These are phyloP conservation scores for Myotis findleyi DNA, from an alignment of 2,797 vertebrate species.

Conservation along the genomic window DNA sequence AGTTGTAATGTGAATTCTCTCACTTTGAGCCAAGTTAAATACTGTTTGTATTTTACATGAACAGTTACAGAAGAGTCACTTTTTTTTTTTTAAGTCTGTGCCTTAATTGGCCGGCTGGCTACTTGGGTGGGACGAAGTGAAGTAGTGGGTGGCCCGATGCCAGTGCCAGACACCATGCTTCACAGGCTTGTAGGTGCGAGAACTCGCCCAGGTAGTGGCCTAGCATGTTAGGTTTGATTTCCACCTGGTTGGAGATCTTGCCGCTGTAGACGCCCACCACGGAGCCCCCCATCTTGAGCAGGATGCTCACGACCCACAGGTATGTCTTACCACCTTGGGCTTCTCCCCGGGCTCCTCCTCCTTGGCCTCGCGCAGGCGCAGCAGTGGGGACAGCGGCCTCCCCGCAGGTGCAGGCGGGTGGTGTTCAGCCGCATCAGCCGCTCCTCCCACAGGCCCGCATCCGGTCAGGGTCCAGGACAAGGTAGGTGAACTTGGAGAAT, in stretches of 20 bases:
- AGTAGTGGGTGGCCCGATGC: not conserved
- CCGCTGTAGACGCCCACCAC: accelerated
- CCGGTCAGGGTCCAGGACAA: not conserved
- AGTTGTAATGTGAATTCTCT: not conserved
- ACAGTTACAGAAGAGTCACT: not conserved
- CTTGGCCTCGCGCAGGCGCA: accelerated
- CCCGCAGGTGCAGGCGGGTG: accelerated
- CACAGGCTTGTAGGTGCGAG: not conserved
- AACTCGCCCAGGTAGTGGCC: not conserved
- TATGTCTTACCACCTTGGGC: accelerated
- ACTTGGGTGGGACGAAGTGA: not conserved
- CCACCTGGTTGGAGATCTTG: not conserved
- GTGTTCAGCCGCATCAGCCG: accelerated
- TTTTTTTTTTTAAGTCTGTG: not conserved
- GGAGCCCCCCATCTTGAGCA: not conserved
- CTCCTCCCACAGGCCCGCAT: too few species aligned
- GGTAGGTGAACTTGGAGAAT: not conserved
- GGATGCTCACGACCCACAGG: not conserved
- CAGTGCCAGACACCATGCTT: too few species aligned
- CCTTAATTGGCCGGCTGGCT: not conserved
- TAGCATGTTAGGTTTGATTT: not conserved
- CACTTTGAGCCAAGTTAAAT: slow-evolving; percentile 19
- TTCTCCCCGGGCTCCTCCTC: not conserved
- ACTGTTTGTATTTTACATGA: not conserved
- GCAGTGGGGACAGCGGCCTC: accelerated